Evolutionary conservation across 1,140 invertebrate species (phyloP), one percentile per base, ranked within the genome.

Genomic region (Drosophila bifasciata): DNA sequence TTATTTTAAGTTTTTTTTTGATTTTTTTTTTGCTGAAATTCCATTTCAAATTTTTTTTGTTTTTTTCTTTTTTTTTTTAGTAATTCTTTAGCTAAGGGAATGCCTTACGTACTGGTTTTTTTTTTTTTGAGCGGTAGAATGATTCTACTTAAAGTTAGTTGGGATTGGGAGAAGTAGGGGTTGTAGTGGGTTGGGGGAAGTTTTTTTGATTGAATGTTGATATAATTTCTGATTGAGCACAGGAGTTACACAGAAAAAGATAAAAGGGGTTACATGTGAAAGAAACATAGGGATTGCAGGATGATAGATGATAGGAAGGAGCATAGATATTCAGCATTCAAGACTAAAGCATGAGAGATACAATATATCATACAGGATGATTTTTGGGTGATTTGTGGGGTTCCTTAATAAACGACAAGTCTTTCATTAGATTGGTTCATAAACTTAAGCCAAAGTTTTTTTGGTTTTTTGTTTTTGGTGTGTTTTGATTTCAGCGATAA

Each of bases 131-230:
- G 80, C 80, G 73, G 50, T 52, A 57, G 41, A 85, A 86, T 80
- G 83, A 69, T 55, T 72, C 80, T 85, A 85, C 80, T 85, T 85
- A 85, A 85, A 76, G 45, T 80, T 86, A 80, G 55, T 73, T 62
- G n/a, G n/a, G n/a, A n/a, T 45, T 60, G 53, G 16, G 45, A 25
- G 36, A 15, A 8, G 40, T 13, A 13, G 3, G 44, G 43, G 46
- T 21, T 2, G 8, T 28, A 28, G 40, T 19, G 39, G 39, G 40
- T 23, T 28, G 28, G 23, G 44, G 80, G 71, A 71, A 84, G 79
- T 85, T 70, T 76, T 76, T 71, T 56, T 75, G 32, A 79, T 83
- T 81, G 57, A 40, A 21, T 63, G 40, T 44, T 41, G 11, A 28
- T 60, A 36, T 36, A 36, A 36, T 13, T 32, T 32, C 13, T 13